Evolutionary conservation across 2,113 vertebrate species (phyloP).

Genomic region (Gopherus flavomarginatus): DNA sequence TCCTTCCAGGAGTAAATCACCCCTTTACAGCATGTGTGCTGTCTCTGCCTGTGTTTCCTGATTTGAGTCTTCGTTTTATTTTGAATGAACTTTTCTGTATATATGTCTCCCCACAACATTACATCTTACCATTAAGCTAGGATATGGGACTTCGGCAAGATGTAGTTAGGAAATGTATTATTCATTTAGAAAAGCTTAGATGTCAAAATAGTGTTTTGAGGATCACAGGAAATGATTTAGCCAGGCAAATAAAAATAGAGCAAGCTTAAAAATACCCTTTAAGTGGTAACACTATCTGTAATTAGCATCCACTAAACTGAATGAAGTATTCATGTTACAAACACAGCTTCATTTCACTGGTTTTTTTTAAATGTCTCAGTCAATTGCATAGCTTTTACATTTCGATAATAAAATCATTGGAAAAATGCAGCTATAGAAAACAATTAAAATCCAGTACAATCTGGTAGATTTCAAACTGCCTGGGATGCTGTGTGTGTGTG

Average conservation of each 20-base stretch:
- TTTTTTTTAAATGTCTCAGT: background rate
- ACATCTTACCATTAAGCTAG: background rate
- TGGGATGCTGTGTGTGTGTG: background rate
- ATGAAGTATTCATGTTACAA: background rate
- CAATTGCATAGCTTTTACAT: background rate
- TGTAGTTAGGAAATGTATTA: background rate
- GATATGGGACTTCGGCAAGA: background rate
- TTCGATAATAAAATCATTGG: background rate
- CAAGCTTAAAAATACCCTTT: background rate
- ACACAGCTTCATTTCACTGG: background rate
- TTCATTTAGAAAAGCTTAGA: conserved; percentile 18
- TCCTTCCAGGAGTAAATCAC: fast-evolving
- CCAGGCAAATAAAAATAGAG: conserved; percentile 3
- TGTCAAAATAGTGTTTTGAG: conserved; percentile 13
- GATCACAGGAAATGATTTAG: background rate
- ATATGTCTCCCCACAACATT: background rate
- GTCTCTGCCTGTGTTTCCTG: background rate
- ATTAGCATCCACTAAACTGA: background rate
- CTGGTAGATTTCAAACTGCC: background rate
- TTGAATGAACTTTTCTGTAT: background rate
- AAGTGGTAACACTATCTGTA: background rate
- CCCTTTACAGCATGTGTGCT: background rate
- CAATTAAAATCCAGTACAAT: background rate
- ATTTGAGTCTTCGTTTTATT: background rate
- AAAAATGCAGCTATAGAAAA: background rate